A percentile compares a stretch with the other conserved stretches of the same genome.
Conservation (phyloP, 2,113 vertebrate species). For the Ahaetulla prasina region DNA sequence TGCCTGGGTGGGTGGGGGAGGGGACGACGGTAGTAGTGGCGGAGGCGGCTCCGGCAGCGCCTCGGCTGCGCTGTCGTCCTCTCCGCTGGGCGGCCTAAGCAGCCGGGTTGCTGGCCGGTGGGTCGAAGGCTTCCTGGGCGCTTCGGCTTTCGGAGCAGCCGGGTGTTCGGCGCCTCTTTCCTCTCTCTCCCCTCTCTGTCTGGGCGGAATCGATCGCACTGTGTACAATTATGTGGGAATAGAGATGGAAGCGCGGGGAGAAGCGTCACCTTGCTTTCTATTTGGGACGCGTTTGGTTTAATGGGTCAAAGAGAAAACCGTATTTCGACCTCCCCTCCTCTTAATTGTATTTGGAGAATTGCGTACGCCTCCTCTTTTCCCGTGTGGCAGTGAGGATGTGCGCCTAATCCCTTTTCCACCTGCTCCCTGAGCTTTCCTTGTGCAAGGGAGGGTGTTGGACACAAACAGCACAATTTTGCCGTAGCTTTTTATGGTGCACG, state of each 20-base stretch:
- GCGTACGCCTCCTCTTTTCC: background rate
- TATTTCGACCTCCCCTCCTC: background rate
- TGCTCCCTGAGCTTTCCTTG: slow-evolving; percentile 15
- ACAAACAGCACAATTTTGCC: background rate
- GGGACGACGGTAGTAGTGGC: background rate
- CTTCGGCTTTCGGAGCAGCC: background rate
- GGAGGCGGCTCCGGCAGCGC: background rate
- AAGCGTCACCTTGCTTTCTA: background rate
- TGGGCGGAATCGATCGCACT: background rate
- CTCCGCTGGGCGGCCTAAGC: slow-evolving; percentile 18
- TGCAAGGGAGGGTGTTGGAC: background rate
- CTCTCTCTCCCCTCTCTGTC: background rate
- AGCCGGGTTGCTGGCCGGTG: background rate
- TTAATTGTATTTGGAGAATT: background rate
- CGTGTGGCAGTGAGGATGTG: background rate
- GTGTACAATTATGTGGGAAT: background rate
- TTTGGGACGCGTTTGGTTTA: background rate
- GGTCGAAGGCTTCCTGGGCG: background rate
- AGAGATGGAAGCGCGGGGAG: background rate
- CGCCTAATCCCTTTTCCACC: slow-evolving; percentile 29
- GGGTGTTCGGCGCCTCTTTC: background rate
- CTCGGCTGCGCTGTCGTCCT: background rate
- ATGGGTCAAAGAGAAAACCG: background rate
- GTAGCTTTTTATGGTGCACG: background rate
- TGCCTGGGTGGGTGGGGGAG: slow-evolving; percentile 17